These are phyloP conservation scores for Tenthredo livida DNA, from an alignment of 2,888 invertebrate species.

Conservation along the genomic window DNA sequence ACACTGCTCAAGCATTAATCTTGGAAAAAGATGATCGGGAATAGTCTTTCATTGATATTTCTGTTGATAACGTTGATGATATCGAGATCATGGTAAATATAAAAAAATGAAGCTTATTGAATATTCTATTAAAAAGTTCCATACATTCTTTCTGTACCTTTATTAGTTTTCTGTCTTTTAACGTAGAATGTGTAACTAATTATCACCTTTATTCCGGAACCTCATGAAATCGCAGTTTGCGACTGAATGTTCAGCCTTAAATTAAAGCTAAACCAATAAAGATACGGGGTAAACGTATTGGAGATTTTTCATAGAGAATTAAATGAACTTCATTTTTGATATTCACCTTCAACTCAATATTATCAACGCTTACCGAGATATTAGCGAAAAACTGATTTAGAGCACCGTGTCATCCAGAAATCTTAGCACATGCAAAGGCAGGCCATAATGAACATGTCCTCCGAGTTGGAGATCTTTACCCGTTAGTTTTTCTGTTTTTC, in stretches of 20 bases:
- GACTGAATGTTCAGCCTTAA: background rate
- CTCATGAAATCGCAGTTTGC: background rate
- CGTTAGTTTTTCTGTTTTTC: background rate
- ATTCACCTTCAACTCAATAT: background rate
- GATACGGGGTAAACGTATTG: background rate
- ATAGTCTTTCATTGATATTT: background rate
- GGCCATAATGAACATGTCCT: background rate
- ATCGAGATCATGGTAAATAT: background rate
- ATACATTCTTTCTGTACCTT: background rate
- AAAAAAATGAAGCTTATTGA: background rate
- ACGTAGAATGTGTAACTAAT: background rate
- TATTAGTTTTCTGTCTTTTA: background rate
- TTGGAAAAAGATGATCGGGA: background rate
- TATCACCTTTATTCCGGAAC: background rate
- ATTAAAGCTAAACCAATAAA: background rate
- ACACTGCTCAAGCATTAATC: background rate
- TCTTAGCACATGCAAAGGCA: background rate
- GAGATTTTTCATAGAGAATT: background rate
- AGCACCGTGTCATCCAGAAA: background rate
- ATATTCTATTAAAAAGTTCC: background rate
- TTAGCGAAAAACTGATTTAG: background rate
- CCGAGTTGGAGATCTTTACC: background rate
- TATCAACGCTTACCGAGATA: background rate
- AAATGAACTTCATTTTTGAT: background rate
- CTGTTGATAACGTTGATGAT: background rate